Percentiles rank a stretch among this genome's conserved stretches.
These are phyloP conservation scores for Hipparchia sbordonii DNA, from an alignment of 2,888 invertebrate genomes.

Conservation along the genomic window DNA sequence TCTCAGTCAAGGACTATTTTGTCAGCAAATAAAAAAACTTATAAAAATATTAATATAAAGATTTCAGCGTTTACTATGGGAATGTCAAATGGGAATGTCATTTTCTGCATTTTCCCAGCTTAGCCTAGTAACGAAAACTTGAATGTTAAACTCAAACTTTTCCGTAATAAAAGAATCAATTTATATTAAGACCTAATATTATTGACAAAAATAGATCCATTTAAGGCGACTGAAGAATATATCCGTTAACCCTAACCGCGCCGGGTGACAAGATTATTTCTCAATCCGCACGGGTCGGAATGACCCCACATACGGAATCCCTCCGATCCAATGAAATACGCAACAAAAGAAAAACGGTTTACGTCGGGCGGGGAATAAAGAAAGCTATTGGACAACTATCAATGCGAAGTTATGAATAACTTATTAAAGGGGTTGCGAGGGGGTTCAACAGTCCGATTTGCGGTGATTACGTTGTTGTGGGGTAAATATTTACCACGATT, in stretches of 20 bases:
- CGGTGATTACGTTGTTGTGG: conserved; percentile 55
- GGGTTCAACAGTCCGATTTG: conserved; percentile 52
- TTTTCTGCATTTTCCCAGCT: too few species aligned
- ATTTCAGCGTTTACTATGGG: too few species aligned
- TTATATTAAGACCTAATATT: neutral
- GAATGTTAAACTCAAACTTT: too few species aligned
- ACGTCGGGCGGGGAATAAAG: conserved; percentile 55
- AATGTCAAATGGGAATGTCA: too few species aligned
- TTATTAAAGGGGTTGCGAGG: conserved; percentile 51
- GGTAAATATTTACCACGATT: conserved; percentile 54
- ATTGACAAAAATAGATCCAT: conserved; percentile 38
- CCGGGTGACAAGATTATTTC: conserved; percentile 55
- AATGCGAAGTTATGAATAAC: conserved; percentile 57
- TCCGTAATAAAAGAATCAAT: neutral
- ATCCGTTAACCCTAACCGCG: conserved; percentile 46
- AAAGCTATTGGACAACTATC: conserved; percentile 59
- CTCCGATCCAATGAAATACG: conserved; percentile 70
- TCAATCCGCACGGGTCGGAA: conserved; percentile 52
- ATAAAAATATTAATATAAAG: too few species aligned
- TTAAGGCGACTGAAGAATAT: conserved; percentile 37
- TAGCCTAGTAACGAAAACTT: too few species aligned
- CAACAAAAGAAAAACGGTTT: conserved; percentile 71
- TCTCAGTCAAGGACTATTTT: too few species aligned
- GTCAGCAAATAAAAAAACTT: too few species aligned
- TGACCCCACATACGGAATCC: conserved; percentile 65